phyloP scores from a whole-genome alignment of 2,113 vertebrate species.

The Pogonocichla stellata region DNA sequence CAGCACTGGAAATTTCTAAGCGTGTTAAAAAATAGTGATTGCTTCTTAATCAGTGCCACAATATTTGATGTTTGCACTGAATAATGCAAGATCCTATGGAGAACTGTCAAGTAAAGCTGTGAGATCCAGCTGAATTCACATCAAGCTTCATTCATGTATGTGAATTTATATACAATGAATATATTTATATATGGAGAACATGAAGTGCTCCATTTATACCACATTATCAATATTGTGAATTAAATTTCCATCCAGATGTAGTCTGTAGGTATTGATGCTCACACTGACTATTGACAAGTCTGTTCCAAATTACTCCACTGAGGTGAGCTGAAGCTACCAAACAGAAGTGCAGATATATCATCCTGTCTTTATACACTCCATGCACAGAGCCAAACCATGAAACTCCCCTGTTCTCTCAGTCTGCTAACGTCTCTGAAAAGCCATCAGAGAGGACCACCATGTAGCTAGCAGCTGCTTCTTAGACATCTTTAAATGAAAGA shows the following conservation, averaged over 20 bases:
- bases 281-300: neutral
- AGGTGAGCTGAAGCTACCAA: neutral
- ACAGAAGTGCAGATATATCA: neutral
- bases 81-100: neutral
- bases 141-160: neutral
- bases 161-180: neutral
- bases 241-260: neutral
- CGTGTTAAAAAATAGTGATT: neutral
- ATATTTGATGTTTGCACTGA: neutral
- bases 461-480: slow-evolving; percentile 1
- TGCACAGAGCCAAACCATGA: neutral
- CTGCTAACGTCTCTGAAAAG: neutral
- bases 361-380: neutral
- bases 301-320: neutral
- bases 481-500: neutral
- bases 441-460: neutral
- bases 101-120: neutral
- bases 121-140: neutral
- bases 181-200: neutral
- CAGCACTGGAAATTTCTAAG: neutral
- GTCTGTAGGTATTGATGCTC: neutral
- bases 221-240: neutral
- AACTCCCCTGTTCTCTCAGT: neutral
- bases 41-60: neutral
- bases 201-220: neutral